Percentiles rank a stretch among this genome's conserved stretches.
Evolutionary conservation across 2,113 vertebrate genomes (phyloP).

Genomic region (Erinaceus europaeus): DNA sequence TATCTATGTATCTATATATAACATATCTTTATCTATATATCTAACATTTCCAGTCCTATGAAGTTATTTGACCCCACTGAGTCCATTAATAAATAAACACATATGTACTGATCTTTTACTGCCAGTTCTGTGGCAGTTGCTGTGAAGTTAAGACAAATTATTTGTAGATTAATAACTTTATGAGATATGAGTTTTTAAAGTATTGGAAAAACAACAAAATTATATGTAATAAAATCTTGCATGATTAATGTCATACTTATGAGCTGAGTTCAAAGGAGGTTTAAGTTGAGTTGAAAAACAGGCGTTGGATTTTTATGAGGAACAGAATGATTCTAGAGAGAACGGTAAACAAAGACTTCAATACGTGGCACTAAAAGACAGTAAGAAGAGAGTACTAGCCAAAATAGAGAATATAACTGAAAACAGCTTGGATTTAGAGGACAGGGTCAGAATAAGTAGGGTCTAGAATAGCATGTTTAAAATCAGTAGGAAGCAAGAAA

Average conservation of each 20-base stretch:
- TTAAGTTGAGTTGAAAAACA: background rate
- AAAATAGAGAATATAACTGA: background rate
- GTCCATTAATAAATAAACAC: background rate
- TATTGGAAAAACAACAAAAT: background rate
- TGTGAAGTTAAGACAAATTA: background rate
- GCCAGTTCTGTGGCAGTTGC: background rate
- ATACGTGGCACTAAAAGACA: background rate
- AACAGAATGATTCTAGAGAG: background rate
- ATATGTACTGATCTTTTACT: background rate
- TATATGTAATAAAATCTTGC: background rate
- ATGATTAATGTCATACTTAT: background rate
- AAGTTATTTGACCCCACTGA: background rate
- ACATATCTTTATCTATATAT: background rate
- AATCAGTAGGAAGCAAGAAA: background rate
- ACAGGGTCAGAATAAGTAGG: background rate
- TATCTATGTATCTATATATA: no score
- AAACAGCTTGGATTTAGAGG: background rate
- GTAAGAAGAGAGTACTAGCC: background rate
- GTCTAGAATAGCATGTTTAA: background rate
- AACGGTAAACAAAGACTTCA: background rate
- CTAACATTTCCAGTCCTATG: background rate
- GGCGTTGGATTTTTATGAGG: background rate
- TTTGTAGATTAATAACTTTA: background rate
- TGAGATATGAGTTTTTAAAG: background rate
- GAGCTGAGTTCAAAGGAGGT: background rate